Conservation (phyloP, 2,888 invertebrate genomes). For the Drosophila austrosaltans region DNA sequence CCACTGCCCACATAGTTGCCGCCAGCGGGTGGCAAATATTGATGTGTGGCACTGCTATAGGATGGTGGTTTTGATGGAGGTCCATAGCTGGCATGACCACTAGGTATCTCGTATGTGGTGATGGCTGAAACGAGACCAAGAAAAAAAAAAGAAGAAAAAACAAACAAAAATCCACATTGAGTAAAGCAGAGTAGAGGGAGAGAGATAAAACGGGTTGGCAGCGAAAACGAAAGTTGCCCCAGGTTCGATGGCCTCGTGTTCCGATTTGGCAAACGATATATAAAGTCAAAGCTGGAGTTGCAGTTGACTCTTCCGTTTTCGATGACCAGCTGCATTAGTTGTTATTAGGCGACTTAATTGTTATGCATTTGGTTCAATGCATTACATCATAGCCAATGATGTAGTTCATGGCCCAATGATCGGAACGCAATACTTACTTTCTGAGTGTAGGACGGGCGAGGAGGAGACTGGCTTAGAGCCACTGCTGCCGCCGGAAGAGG, state of each 20-base stretch:
- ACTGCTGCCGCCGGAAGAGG: slow-evolving; percentile 81
- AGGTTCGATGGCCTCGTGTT: slow-evolving; percentile 65
- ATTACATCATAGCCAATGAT: slow-evolving; percentile 44
- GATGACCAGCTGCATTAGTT: slow-evolving; percentile 30
- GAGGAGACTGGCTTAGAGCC: slow-evolving; percentile 55
- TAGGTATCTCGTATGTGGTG: slow-evolving; percentile 82
- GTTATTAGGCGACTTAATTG: slow-evolving; percentile 45
- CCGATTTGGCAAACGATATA: slow-evolving; percentile 34
- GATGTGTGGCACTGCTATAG: slow-evolving; percentile 81
- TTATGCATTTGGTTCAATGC: slow-evolving; percentile 47
- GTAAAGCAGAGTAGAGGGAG: slow-evolving; percentile 33
- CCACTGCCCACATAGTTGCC: slow-evolving; percentile 62
- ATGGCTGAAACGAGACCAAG: slow-evolving; percentile 72
- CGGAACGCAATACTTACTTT: slow-evolving; percentile 77
- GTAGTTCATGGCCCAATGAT: slow-evolving; percentile 24
- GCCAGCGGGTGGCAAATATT: slow-evolving; percentile 81
- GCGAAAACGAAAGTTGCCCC: slow-evolving; percentile 67
- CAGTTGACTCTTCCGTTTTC: slow-evolving; percentile 51
- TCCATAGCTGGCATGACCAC: slow-evolving; percentile 81
- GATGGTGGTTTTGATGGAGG: slow-evolving; percentile 82
- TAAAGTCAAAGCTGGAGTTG: slow-evolving; percentile 25
- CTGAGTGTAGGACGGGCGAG: slow-evolving; percentile 78
- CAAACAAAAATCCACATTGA: slow-evolving; percentile 16
- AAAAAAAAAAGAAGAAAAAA: not conserved
- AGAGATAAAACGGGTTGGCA: slow-evolving; percentile 57